Evolutionary conservation across 2,113 vertebrate genomes (phyloP).

Genomic region (Glaucomys volans): DNA sequence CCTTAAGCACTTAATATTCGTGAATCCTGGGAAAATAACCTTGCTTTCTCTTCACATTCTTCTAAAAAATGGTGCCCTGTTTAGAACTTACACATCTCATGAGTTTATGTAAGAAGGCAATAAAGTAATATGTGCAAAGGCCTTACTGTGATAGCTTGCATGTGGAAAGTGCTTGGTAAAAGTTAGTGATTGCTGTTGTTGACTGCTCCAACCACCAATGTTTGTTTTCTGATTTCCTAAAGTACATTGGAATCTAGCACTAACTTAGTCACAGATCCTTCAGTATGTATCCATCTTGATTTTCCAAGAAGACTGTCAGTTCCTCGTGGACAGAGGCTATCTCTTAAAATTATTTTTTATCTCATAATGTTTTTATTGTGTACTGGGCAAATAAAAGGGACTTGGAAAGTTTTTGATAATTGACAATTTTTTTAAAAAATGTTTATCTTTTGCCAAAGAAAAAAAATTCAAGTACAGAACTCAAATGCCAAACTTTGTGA

Average conservation of each 20-base stretch:
- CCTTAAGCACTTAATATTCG: neutral
- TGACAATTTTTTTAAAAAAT: neutral
- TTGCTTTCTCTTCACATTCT: neutral
- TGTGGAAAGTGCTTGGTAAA: neutral
- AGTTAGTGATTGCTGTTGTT: neutral
- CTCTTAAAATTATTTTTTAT: conserved; percentile 45
- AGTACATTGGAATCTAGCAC: neutral
- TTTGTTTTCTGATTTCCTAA: neutral
- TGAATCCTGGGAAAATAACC: neutral
- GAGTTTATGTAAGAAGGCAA: neutral
- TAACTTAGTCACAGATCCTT: neutral
- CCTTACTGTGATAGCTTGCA: neutral
- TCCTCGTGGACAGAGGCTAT: neutral
- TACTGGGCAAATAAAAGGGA: neutral
- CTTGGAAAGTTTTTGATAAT: conserved; percentile 14
- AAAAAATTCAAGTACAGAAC: neutral
- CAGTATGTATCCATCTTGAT: neutral
- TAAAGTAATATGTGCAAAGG: neutral
- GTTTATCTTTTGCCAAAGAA: conserved; percentile 17
- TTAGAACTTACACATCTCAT: neutral
- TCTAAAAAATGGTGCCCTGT: neutral
- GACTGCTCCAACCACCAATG: neutral
- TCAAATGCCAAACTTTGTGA: neutral
- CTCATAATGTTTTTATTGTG: conserved; percentile 9
- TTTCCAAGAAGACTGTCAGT: neutral